These are phyloP conservation scores for Rhaphigaster nebulosa DNA, from an alignment of 2,888 invertebrate species.

Conservation along the genomic window DNA sequence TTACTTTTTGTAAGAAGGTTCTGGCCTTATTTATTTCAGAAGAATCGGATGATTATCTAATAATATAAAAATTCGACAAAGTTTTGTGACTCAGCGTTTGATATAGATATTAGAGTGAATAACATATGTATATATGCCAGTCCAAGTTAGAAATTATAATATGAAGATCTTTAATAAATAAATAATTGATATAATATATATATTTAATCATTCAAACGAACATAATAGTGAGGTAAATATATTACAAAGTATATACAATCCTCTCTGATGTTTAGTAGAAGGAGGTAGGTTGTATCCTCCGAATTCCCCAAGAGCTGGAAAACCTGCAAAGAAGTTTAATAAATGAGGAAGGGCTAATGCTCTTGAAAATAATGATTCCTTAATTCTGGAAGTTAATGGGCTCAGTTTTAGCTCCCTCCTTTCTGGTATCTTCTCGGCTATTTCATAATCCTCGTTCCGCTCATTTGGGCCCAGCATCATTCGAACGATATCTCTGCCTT, in stretches of 20 bases:
- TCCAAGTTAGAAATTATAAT: too few species aligned
- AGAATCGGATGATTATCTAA: too few species aligned
- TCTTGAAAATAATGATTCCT: slow-evolving; percentile 12
- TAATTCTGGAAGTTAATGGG: neutral
- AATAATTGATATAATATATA: too few species aligned
- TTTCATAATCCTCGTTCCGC: neutral
- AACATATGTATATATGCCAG: too few species aligned
- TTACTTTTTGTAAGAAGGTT: too few species aligned
- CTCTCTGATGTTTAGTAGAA: neutral
- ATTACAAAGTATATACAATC: neutral
- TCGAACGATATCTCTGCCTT: neutral
- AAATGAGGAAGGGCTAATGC: neutral
- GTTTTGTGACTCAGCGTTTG: too few species aligned
- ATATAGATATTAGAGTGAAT: too few species aligned
- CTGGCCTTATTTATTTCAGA: too few species aligned
- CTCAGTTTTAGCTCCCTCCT: neutral
- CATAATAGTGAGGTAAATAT: neutral
- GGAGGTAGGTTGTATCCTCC: neutral
- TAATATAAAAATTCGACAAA: too few species aligned
- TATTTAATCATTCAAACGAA: neutral
- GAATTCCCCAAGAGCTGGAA: neutral
- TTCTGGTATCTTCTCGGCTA: neutral
- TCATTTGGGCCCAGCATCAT: neutral
- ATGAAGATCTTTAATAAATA: too few species aligned
- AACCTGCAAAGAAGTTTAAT: neutral